Evolutionary conservation across 1,140 invertebrate genomes (phyloP), one percentile per base, ranked within the genome.

Genomic region (Dryas iulia): DNA sequence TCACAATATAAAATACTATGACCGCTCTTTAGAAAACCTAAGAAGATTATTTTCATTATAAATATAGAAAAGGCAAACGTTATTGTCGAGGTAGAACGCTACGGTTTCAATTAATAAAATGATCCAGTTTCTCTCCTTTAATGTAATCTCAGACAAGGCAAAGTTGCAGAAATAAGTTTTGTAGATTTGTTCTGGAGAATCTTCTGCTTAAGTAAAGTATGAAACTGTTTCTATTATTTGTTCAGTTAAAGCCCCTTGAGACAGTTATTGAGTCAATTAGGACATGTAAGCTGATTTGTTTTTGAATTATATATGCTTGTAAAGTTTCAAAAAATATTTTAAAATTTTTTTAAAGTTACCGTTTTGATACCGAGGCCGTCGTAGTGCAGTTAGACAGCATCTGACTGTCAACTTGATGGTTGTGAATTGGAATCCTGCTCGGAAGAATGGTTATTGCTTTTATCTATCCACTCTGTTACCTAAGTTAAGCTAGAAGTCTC

Each of bases 181-280:
- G 35, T 56, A 67, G 59, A 67, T 61, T 67, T 67, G 66, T 61
- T 61, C 66, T 59, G 33, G 24, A 57, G 30, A 56, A n/a, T 54
- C 47, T 61, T 33, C 59, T 67, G 66, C 54, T 61, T 67, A 67
- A 61, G 47, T 67, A 67, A 67, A 67, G 52, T 61, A 67, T 67
- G 59, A 67, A 67, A 67, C 47, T 56, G 66, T 59, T 67, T 57
- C 28, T 52, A 61, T 67, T 67, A 67, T 67, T 67, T 57, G 66
- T 67, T 39, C 58, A 52, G 30, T 59, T 61, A 39, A 67, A 56
- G 59, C 66, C 47, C 47, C 31, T 67, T 28, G 59, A 31, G 58
- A 61, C 66, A 39, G 47, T 67, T 61, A 61, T 67, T 57, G 58
- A 61, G 30, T 31, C 59, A 61, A 67, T 67, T 61, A 67, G 52